Conservation (phyloP, 2,113 vertebrate genomes). For the Clarias macrocephalus region DNA sequence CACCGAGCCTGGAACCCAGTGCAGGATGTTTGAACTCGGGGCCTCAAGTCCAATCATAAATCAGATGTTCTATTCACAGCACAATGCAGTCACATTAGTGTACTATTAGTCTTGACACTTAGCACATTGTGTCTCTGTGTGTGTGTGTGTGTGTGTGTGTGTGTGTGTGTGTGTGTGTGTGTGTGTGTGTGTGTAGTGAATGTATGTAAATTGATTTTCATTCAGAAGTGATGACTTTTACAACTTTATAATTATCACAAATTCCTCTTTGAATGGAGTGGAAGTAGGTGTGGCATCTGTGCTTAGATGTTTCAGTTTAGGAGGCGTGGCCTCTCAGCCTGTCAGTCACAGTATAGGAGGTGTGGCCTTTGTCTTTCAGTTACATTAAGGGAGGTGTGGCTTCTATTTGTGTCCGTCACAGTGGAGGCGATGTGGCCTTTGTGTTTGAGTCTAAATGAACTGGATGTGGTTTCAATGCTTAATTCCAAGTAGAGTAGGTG, state of each 20-base stretch:
- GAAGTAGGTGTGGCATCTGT: not conserved
- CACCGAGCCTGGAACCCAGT: conserved; percentile 46
- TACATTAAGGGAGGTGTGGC: not conserved
- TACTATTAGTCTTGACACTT: conserved; percentile 65
- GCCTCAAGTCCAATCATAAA: conserved; percentile 63
- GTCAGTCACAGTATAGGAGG: not conserved
- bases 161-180: conserved; percentile 41
- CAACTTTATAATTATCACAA: not conserved
- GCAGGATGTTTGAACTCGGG: conserved; percentile 63
- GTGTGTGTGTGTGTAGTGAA: conserved; percentile 34
- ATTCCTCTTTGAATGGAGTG: not conserved
- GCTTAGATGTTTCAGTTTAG: not conserved
- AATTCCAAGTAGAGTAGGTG: not conserved
- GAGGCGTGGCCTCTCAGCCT: not conserved
- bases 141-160: conserved; percentile 33
- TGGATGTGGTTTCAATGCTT: not conserved
- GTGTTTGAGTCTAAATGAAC: not conserved
- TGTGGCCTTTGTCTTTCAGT: not conserved
- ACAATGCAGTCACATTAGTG: conserved; percentile 62
- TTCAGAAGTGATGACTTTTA: not conserved
- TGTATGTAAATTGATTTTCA: not conserved
- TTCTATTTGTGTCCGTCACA: not conserved
- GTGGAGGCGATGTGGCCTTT: not conserved
- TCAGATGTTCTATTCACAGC: conserved; percentile 63
- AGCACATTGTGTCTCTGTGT: conserved; percentile 20